Conservation (phyloP, 2,797 vertebrate genomes). For the Varecia variegata region DNA sequence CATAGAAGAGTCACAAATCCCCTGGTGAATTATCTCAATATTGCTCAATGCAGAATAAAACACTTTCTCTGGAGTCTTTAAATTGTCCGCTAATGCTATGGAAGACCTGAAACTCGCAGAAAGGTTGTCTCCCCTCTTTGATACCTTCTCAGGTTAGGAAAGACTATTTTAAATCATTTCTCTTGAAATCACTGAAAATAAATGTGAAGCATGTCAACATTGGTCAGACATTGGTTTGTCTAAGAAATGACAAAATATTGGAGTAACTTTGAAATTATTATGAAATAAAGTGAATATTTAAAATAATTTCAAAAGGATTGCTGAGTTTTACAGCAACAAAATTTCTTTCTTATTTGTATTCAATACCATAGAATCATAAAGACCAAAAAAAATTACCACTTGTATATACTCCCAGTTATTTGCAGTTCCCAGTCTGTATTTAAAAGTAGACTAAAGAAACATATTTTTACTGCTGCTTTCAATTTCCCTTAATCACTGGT, state of each 20-base stretch:
- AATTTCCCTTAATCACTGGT: constrained; percentile 73
- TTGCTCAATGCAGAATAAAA: not conserved
- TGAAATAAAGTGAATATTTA: constrained; percentile 38
- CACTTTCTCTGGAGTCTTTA: not conserved
- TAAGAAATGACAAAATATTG: not conserved
- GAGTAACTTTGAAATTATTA: not conserved
- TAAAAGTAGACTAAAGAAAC: constrained; percentile 66
- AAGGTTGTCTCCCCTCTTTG: not conserved
- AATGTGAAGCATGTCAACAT: not conserved
- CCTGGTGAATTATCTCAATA: not conserved
- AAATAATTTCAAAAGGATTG: constrained; percentile 32
- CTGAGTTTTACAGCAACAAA: not conserved
- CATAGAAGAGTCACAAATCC: not conserved
- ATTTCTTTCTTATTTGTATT: constrained; percentile 29
- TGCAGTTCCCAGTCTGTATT: constrained; percentile 48
- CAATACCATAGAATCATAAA: not conserved
- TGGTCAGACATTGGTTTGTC: not conserved
- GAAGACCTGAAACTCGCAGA: not conserved
- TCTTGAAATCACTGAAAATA: not conserved
- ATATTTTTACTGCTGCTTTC: constrained; percentile 66
- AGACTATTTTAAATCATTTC: not conserved
- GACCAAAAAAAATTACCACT: constrained; percentile 2
- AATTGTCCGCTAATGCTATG: not conserved
- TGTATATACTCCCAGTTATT: constrained; percentile 46
- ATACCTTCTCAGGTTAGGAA: not conserved